Base-by-base conservation (phyloP, 23 tunicate genomes). In the Halocynthia roretzi region DNA sequence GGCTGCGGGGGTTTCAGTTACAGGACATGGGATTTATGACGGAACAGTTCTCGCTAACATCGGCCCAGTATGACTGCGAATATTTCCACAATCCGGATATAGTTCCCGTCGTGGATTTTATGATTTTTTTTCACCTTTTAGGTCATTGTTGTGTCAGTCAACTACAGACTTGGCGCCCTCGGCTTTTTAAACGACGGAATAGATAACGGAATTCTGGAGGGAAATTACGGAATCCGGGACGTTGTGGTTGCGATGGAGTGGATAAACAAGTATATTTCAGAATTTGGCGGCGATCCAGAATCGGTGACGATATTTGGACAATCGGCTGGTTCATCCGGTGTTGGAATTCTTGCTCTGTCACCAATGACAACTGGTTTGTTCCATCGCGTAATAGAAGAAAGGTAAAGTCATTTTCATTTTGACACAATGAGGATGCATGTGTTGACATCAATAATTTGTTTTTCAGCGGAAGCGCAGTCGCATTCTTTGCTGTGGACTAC, bases 71-170 rank as follows among this genome's bases (percentile, higher is more conserved):
- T 20, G 44, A 2, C 31, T 67, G 1, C 63, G 63, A n/a, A 14
- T 14, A 58, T 58, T 14, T 15, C n/a, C 4, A 2, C 44, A 4
- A 31, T 31, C 44, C 44, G 44, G 4, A 31, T 1, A 0, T 31
- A 1, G 44, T 31, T 31, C 44, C 44, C 2, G 18, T 60, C 17
- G 64, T 60, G 64, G 64, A 60, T 60, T 2, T 60, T 60, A n/a
- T 60, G 4, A 60, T n/a, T 18, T 15, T 60, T 60, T 60, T 67
- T 2, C 11, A 67, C 4, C 5, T n/a, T 67, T 2, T 49, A 71
- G 78, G 78, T 74, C 0, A 6, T 74, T 54, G 78, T 74, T 8
- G 78, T 74, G 62, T 74, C 78, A n/a, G 78, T 74, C 67, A 74
- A 74, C 63, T 74, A 74, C 56, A 62, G 78, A 10, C 63, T 74